phyloP scores from a whole-genome alignment of 1,140 invertebrate genomes.

The Meloidogyne hapla region DNA sequence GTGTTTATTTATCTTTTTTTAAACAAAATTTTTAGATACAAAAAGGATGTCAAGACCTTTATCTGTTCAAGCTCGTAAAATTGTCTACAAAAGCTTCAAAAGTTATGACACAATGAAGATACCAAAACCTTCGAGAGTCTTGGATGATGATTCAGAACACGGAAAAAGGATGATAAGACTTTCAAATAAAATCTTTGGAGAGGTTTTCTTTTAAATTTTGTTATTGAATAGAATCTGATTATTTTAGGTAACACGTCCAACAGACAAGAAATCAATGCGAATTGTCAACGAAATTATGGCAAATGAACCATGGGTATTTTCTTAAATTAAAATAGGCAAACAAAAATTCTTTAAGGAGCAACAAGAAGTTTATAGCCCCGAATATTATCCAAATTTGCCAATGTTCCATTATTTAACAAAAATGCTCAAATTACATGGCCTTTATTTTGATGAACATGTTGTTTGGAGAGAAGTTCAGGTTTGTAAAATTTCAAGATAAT shows the following conservation, averaged over 20 bases:
- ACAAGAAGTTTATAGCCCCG: conserved; percentile 43
- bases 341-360: conserved; percentile 41
- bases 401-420: conserved; percentile 64
- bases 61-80: conserved; percentile 29
- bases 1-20: neutral
- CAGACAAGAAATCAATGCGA: conserved; percentile 43
- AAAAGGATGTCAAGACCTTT: conserved; percentile 10
- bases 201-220: conserved; percentile 46
- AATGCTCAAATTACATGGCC: conserved; percentile 59
- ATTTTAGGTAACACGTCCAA: conserved; percentile 39
- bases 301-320: conserved; percentile 46
- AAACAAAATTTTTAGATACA: too few relatives aligned
- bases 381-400: conserved; percentile 61
- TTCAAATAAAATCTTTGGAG: conserved; percentile 60
- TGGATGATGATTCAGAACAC: conserved; percentile 50
- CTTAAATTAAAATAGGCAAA: too few relatives aligned
- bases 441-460: conserved; percentile 62
- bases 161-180: conserved; percentile 61
- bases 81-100: neutral
- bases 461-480: conserved; percentile 57
- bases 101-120: neutral
- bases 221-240: conserved; percentile 17
- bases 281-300: conserved; percentile 58
- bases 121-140: conserved; percentile 40
- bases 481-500: too few relatives aligned